Evolutionary conservation across 2,888 invertebrate genomes (phyloP).

Genomic region (Coleophora flavipennella): DNA sequence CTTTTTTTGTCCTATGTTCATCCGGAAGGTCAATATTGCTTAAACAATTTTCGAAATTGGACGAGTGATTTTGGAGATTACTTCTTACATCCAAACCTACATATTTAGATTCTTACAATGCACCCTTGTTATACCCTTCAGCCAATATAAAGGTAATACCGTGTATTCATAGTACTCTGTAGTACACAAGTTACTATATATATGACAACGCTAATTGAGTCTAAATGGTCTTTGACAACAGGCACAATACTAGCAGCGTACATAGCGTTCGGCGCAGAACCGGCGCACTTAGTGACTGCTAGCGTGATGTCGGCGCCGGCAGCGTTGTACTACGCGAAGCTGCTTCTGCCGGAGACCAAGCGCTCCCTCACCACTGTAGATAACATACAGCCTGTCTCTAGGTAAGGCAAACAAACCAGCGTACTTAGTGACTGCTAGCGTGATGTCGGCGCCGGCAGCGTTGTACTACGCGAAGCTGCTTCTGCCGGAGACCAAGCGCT

Average conservation of each 20-base stretch:
- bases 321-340: conserved; percentile 89
- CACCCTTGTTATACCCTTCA: no score
- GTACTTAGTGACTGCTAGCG: conserved; percentile 83
- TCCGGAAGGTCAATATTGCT: no score
- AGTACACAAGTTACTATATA: no score
- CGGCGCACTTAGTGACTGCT: conserved; percentile 91
- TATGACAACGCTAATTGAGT: no score
- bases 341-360: conserved; percentile 93
- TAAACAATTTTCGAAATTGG: no score
- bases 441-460: conserved; percentile 97
- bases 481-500: conserved; percentile 91
- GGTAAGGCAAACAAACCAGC: conserved; percentile 51
- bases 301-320: conserved; percentile 98
- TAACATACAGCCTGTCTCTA: conserved; percentile 79
- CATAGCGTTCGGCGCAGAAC: conserved; percentile 89
- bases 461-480: conserved; percentile 91
- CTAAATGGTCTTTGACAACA: no score
- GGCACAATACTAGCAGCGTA: conserved; percentile 94
- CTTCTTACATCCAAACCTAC: no score
- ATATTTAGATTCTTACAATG: no score
- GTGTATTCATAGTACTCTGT: background rate
- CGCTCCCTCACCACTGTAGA: conserved; percentile 82
- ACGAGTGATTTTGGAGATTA: no score
- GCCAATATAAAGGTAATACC: no score
- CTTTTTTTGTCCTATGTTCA: no score